A percentile compares a stretch with the other conserved stretches of the same genome.
These are phyloP conservation scores for Xiphophorus hellerii DNA, from an alignment of 2,113 vertebrate species.

Conservation along the genomic window DNA sequence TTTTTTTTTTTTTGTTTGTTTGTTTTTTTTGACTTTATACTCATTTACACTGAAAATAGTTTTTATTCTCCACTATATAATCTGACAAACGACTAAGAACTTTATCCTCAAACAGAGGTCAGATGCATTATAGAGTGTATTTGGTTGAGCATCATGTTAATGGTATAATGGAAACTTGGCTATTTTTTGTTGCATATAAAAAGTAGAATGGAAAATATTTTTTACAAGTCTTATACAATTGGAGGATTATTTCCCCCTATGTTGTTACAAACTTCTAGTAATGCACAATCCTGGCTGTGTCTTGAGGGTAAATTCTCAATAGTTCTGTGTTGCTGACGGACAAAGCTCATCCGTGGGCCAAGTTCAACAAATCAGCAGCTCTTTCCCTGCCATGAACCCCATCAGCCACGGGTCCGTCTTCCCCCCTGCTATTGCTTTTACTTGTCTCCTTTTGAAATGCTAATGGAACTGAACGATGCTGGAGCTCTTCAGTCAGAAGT, in stretches of 20 bases:
- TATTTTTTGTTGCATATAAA: constrained; percentile 8
- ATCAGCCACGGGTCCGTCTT: constrained; percentile 12
- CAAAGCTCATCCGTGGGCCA: constrained; percentile 60
- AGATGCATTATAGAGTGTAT: too few species aligned
- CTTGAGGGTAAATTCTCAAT: constrained; percentile 41
- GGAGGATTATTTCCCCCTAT: constrained; percentile 20
- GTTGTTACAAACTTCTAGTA: constrained; percentile 10
- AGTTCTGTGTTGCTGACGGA: constrained; percentile 49
- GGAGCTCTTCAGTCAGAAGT: constrained; percentile 47
- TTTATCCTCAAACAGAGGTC: too few species aligned
- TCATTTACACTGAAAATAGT: too few species aligned
- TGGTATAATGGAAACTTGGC: background rate
- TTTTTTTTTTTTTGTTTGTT: too few species aligned
- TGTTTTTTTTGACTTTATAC: too few species aligned
- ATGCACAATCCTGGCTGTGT: constrained; percentile 6
- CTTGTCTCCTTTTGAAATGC: constrained; percentile 69
- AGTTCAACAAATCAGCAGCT: constrained; percentile 69
- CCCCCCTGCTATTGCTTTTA: constrained; percentile 27
- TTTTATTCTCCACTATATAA: too few species aligned
- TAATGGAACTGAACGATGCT: constrained; percentile 63
- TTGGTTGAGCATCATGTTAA: too few species aligned
- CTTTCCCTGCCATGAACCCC: constrained; percentile 31
- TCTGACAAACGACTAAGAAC: too few species aligned
- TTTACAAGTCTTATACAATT: constrained; percentile 27
- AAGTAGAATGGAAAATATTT: constrained; percentile 18